Percentiles rank a stretch among this genome's conserved stretches.
phyloP scores from a whole-genome alignment of 2,113 vertebrate species.

The Talpa occidentalis region DNA sequence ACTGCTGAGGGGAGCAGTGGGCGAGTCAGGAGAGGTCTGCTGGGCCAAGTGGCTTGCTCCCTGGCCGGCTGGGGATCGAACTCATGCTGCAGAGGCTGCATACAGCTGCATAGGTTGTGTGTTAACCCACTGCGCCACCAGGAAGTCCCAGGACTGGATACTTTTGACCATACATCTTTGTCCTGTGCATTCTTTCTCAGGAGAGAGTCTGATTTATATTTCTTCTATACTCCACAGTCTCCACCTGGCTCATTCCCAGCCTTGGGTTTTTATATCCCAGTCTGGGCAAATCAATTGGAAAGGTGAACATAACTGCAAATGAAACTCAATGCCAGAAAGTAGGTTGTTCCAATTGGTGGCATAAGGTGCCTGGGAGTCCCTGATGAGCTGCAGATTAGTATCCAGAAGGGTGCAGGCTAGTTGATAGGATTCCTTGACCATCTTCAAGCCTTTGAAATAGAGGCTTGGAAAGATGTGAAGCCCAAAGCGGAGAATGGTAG shows the following conservation, averaged over 20 bases:
- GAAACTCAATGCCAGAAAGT: neutral
- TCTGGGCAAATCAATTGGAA: neutral
- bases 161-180: too few species aligned
- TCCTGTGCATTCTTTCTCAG: neutral
- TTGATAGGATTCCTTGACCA: neutral
- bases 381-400: neutral
- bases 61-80: too few species aligned
- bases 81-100: too few species aligned
- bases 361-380: neutral
- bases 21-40: too few species aligned
- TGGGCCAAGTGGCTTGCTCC: too few species aligned
- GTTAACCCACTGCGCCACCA: too few species aligned
- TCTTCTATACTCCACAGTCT: neutral
- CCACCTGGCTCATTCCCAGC: neutral
- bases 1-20: too few species aligned
- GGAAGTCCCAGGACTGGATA: too few species aligned
- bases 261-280: neutral
- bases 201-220: neutral
- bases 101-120: too few species aligned
- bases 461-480: neutral
- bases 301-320: neutral
- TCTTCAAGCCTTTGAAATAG: neutral
- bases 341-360: neutral
- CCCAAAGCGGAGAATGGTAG: neutral
- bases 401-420: neutral